Evolutionary conservation across 2,797 vertebrate genomes (phyloP).

Genomic region (Danio choprae): DNA sequence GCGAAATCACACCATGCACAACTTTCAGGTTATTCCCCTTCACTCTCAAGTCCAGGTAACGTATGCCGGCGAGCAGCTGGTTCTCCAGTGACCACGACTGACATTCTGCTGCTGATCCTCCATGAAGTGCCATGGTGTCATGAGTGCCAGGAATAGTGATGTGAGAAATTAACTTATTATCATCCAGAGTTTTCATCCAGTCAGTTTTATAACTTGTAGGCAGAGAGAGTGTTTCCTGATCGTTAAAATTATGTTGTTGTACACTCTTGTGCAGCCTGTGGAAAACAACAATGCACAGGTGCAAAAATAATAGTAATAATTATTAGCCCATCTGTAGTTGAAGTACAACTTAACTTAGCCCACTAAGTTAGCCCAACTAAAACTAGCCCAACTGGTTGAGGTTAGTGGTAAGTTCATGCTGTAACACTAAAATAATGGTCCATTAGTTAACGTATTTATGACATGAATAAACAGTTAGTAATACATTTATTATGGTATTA

Average conservation of each 20-base stretch:
- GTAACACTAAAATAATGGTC: no score
- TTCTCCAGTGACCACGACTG: slow-evolving; percentile 64
- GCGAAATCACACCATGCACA: slow-evolving; percentile 62
- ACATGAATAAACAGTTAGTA: no score
- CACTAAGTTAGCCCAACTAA: no score
- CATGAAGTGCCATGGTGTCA: slow-evolving; percentile 64
- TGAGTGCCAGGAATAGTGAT: slow-evolving; percentile 69
- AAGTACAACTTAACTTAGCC: no score
- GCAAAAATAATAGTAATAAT: no score
- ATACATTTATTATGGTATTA: no score
- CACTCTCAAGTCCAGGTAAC: slow-evolving; percentile 70
- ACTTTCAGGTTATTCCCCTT: slow-evolving; percentile 61
- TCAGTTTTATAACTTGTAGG: slow-evolving; percentile 59
- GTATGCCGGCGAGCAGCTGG: slow-evolving; percentile 69
- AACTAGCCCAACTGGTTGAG: no score
- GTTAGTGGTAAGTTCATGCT: no score
- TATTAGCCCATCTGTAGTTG: no score
- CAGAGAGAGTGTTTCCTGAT: slow-evolving; percentile 56
- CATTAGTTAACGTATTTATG: no score
- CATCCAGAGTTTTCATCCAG: slow-evolving; percentile 67
- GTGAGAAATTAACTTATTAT: slow-evolving; percentile 59
- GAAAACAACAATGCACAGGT: no score
- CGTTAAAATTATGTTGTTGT: slow-evolving; percentile 58
- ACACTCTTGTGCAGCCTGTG: neutral
- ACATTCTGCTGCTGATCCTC: slow-evolving; percentile 60